Conservation (phyloP, 2,797 vertebrate species). For the Chloroceryle inda region DNA sequence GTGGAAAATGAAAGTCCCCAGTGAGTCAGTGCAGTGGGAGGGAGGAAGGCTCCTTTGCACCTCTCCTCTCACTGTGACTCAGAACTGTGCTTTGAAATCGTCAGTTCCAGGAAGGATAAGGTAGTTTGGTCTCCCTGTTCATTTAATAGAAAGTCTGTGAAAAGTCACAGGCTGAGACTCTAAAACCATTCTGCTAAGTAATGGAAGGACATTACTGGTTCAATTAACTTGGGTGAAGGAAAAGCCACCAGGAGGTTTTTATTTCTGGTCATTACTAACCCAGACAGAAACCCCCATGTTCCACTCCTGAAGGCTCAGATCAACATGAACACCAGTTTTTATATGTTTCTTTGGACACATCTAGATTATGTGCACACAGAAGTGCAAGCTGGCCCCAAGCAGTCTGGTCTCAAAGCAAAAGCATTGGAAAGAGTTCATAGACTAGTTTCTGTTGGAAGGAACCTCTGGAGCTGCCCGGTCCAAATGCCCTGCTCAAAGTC, state of each 20-base stretch:
- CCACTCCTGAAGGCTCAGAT: not conserved
- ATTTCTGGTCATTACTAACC: not conserved
- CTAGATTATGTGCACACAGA: not conserved
- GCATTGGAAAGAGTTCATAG: not conserved
- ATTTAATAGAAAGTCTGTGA: not conserved
- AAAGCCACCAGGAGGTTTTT: not conserved
- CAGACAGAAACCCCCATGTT: not conserved
- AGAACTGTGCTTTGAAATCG: slow-evolving; percentile 7
- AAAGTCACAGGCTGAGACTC: not conserved
- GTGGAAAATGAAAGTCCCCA: not conserved
- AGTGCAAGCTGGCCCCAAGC: not conserved
- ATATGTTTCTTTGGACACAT: not conserved
- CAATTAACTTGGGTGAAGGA: not conserved
- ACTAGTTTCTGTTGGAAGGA: not conserved
- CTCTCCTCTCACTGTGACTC: not conserved
- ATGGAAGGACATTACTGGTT: not conserved
- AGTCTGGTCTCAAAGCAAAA: not conserved
- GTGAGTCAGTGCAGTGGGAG: not conserved
- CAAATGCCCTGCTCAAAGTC: not conserved
- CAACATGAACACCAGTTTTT: not conserved
- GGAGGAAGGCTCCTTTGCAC: not conserved
- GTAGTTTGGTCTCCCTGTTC: not conserved
- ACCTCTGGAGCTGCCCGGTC: not conserved
- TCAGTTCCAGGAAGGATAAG: not conserved
- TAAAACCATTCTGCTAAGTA: not conserved